These are phyloP conservation scores for Liposcelis brunnea DNA, from an alignment of 2,888 invertebrate species.

Conservation along the genomic window DNA sequence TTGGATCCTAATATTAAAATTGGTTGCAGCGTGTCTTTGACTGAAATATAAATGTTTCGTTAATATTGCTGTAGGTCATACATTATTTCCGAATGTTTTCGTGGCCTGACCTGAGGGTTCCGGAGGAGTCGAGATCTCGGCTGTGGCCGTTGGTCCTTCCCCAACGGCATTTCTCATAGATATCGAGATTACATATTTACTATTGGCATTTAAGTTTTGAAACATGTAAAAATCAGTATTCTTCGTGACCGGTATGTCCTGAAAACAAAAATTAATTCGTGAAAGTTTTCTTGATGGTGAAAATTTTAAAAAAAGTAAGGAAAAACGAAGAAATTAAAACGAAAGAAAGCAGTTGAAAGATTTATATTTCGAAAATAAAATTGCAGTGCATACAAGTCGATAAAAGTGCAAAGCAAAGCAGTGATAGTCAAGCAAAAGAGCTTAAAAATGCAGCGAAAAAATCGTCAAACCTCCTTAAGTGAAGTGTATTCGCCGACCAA, in stretches of 20 bases:
- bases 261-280: slow-evolving; percentile 17
- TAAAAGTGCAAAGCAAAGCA: slow-evolving; percentile 15
- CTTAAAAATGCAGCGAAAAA: slow-evolving; percentile 16
- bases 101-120: slow-evolving; percentile 45
- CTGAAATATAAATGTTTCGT: too few relatives aligned
- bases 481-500: slow-evolving; percentile 39
- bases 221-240: slow-evolving; percentile 58
- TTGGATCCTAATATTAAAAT: slow-evolving; percentile 51
- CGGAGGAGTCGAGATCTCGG: slow-evolving; percentile 47
- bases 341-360: slow-evolving; percentile 2
- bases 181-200: slow-evolving; percentile 59
- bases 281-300: slow-evolving; percentile 6
- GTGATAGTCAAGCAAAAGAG: slow-evolving; percentile 23
- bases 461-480: slow-evolving; percentile 35
- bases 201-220: slow-evolving; percentile 49
- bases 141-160: slow-evolving; percentile 52
- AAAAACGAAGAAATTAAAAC: not conserved
- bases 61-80: not conserved
- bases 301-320: slow-evolving; percentile 7
- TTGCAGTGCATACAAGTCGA: slow-evolving; percentile 7
- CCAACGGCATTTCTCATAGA: slow-evolving; percentile 66
- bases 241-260: slow-evolving; percentile 60
- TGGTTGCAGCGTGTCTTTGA: slow-evolving; percentile 47
- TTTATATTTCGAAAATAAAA: not conserved
- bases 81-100: slow-evolving; percentile 6